Percentiles rank a stretch among this genome's conserved stretches.
These are phyloP conservation scores for Sebastes diaconus DNA, from an alignment of 2,797 vertebrate genomes.

Conservation along the genomic window DNA sequence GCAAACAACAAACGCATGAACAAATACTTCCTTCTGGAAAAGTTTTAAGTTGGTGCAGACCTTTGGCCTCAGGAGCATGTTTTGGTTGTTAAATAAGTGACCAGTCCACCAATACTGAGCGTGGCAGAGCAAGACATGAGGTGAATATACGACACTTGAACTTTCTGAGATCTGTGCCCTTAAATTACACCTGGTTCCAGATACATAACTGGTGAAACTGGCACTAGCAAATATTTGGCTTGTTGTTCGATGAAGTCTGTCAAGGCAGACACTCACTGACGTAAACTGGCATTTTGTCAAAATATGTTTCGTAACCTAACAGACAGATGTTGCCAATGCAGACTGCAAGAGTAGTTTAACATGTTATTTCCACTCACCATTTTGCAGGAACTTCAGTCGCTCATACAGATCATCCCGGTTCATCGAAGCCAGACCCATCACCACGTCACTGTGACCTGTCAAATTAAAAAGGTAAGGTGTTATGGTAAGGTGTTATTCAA, in stretches of 20 bases:
- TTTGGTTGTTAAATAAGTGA: conserved; percentile 7
- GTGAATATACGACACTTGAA: not conserved
- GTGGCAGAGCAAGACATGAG: not conserved
- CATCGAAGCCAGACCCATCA: conserved; percentile 92
- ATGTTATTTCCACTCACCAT: conserved; percentile 78
- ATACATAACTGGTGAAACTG: not conserved
- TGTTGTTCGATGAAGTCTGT: not conserved
- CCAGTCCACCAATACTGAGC: not conserved
- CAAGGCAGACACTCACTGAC: not conserved
- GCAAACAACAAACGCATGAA: not conserved
- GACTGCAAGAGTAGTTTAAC: not conserved
- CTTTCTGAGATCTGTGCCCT: not conserved
- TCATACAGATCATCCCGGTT: conserved; percentile 84
- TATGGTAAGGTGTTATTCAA: no score
- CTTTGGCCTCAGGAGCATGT: conserved; percentile 8
- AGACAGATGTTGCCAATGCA: not conserved
- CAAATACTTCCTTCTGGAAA: not conserved
- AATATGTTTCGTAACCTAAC: not conserved
- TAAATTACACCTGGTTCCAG: not conserved
- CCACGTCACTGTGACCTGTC: conserved; percentile 92
- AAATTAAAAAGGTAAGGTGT: conserved; percentile 1
- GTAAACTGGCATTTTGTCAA: not conserved
- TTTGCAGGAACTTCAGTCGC: conserved; percentile 90
- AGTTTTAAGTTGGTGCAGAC: conserved; percentile 20
- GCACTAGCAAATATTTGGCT: not conserved